These are phyloP conservation scores for Lagria hirta DNA, from an alignment of 2,888 invertebrate genomes.

Conservation along the genomic window DNA sequence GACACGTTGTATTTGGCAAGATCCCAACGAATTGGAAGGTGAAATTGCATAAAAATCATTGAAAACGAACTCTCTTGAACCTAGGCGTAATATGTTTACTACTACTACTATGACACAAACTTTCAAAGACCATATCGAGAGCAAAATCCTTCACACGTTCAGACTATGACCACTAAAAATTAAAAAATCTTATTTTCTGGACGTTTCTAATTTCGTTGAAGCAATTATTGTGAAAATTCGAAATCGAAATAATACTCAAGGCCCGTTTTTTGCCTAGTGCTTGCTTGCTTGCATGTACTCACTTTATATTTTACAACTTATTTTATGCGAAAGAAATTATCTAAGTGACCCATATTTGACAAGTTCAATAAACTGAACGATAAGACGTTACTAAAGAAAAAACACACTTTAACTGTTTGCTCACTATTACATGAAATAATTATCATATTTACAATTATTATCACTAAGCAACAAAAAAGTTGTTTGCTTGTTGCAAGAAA, in stretches of 20 bases:
- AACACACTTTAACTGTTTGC: conserved; percentile 41
- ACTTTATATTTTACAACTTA: conserved; percentile 8
- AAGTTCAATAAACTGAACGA: conserved; percentile 41
- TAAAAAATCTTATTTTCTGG: conserved; percentile 15
- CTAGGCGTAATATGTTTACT: conserved; percentile 34
- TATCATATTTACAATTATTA: conserved; percentile 39
- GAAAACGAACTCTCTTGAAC: conserved; percentile 45
- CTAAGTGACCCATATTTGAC: conserved; percentile 46
- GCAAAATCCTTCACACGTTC: conserved; percentile 36
- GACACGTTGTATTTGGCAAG: conserved; percentile 25
- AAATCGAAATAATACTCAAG: conserved; percentile 21
- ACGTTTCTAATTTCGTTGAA: conserved; percentile 7
- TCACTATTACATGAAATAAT: conserved; percentile 42
- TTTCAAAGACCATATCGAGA: conserved; percentile 32
- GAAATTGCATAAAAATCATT: conserved; percentile 46
- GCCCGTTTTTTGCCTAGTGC: conserved; percentile 19
- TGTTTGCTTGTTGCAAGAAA: conserved; percentile 29
- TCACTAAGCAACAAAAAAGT: conserved; percentile 35
- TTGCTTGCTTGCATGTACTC: conserved; percentile 8
- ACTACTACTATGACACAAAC: conserved; percentile 30
- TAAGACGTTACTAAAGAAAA: conserved; percentile 42
- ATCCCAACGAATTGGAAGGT: conserved; percentile 26
- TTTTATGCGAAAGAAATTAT: conserved; percentile 33
- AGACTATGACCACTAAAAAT: conserved; percentile 11
- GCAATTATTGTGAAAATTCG: conserved; percentile 23